Conservation (phyloP, 64 coral and sea anemone genomes). For the Pocillopora damicornis region DNA sequence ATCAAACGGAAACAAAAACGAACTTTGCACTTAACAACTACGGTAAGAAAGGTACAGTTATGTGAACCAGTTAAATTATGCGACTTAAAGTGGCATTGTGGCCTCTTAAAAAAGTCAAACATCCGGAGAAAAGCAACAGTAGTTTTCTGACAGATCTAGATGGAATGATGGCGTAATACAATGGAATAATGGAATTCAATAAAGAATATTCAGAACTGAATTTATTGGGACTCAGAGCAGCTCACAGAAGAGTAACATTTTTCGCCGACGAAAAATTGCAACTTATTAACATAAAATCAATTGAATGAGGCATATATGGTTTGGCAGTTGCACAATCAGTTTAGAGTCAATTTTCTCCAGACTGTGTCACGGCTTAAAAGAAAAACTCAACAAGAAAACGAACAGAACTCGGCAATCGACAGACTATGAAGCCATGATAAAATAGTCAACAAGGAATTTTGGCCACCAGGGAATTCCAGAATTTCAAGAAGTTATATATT, state of each 20-base stretch:
- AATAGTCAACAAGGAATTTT: slow-evolving; percentile 29
- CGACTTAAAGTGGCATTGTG: not conserved
- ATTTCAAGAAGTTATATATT: slow-evolving; percentile 6
- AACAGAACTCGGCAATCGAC: not conserved
- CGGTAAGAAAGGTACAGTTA: not conserved
- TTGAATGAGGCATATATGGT: too few relatives aligned
- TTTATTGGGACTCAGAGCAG: too few relatives aligned
- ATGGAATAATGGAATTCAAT: too few relatives aligned
- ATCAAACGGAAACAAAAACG: not conserved
- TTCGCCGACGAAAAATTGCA: too few relatives aligned
- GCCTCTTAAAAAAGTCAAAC: not conserved
- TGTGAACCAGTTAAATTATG: not conserved
- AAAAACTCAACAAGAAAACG: too few relatives aligned
- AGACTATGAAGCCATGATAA: not conserved
- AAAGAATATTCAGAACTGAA: too few relatives aligned
- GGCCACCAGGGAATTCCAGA: not conserved
- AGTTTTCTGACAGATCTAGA: not conserved
- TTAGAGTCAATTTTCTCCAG: too few relatives aligned
- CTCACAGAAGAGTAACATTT: too few relatives aligned
- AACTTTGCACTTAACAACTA: not conserved
- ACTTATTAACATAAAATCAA: too few relatives aligned
- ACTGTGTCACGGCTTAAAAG: too few relatives aligned
- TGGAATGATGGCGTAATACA: not conserved
- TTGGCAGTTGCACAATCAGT: too few relatives aligned
- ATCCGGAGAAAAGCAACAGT: not conserved